These are phyloP conservation scores for Porites cylindrica DNA, from an alignment of 92 coral and sea anemone genomes.

Conservation along the genomic window DNA sequence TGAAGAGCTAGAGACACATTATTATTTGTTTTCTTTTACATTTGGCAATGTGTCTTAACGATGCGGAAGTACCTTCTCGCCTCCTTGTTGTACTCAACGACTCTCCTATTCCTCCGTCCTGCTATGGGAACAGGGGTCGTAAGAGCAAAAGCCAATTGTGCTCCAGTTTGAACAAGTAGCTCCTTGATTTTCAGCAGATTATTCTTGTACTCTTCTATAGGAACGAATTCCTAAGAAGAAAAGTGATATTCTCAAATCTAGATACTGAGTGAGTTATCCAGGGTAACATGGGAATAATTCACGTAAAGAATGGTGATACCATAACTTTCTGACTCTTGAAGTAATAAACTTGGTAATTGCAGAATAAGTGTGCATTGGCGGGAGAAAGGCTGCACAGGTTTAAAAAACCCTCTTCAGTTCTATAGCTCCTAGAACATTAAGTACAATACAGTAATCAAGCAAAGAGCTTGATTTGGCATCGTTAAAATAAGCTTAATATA, in stretches of 20 bases:
- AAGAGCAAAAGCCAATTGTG: conserved; percentile 77
- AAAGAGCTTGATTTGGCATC: no score
- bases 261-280: neutral
- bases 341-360: no score
- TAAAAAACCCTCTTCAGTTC: no score
- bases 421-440: no score
- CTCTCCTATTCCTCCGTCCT: conserved; percentile 54
- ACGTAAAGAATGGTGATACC: neutral
- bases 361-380: no score
- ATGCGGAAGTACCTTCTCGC: conserved; percentile 57
- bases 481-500: no score
- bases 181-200: conserved; percentile 69
- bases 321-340: no score
- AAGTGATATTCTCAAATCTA: neutral
- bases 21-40: no score
- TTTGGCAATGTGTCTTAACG: no score
- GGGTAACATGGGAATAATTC: neutral
- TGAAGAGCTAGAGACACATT: no score
- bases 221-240: conserved; percentile 61
- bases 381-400: no score
- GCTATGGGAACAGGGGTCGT: conserved; percentile 79
- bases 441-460: no score
- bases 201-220: conserved; percentile 64
- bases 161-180: conserved; percentile 66
- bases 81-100: conserved; percentile 62